phyloP scores from a whole-genome alignment of 2,113 vertebrate species.

The Oenanthe oenanthe region DNA sequence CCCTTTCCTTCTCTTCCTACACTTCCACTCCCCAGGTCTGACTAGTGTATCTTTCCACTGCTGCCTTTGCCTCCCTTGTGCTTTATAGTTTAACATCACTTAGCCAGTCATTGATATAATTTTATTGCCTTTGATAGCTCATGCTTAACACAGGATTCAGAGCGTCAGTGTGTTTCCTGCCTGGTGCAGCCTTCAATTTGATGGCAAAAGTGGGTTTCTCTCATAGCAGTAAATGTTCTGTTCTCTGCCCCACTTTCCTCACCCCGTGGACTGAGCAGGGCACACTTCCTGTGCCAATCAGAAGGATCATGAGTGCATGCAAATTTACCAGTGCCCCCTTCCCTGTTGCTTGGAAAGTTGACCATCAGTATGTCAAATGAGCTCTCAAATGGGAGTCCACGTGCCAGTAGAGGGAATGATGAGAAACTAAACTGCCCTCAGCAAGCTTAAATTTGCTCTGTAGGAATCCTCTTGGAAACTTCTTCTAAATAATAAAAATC shows the following conservation, averaged over 20 bases:
- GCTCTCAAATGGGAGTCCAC: background rate
- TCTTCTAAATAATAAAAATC: background rate
- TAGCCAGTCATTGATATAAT: background rate
- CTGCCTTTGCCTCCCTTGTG: background rate
- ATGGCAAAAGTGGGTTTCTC: background rate
- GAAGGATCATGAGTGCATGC: background rate
- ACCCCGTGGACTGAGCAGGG: background rate
- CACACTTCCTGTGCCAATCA: background rate
- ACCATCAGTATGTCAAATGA: accelerated
- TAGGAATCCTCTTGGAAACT: background rate
- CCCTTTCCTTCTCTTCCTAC: background rate
- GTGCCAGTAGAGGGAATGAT: accelerated
- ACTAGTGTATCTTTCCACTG: background rate
- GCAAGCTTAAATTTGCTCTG: background rate
- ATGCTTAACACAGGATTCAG: background rate
- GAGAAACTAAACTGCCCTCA: background rate
- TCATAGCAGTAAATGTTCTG: background rate
- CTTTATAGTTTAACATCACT: background rate
- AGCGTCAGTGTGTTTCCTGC: background rate
- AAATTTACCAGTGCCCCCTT: background rate
- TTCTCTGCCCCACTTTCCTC: background rate
- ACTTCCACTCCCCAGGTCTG: background rate
- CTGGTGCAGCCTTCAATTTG: background rate
- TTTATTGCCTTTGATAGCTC: background rate
- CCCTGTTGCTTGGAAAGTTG: background rate